Base-by-base conservation (phyloP, 2,888 invertebrate species). In the Eurytoma adleriae region DNA sequence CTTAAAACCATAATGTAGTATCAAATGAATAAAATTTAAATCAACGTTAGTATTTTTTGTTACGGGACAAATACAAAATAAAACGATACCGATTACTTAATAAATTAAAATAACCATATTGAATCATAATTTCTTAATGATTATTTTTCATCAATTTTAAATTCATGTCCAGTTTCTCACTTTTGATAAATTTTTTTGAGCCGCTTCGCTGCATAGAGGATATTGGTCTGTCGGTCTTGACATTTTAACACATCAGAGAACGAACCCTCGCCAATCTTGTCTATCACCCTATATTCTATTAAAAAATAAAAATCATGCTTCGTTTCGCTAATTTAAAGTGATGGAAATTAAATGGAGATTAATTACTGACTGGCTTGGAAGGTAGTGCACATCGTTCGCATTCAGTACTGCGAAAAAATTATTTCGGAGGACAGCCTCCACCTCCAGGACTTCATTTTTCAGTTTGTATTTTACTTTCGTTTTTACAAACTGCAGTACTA, bases 211-310 rank as follows among this genome's bases (percentile, higher is more conserved):
- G 95, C 95, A 87, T 92, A 93, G 70, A 91, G 90, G 50, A 89
- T 86, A 73, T 93, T 93, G 80, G 92, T 93, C 83, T 90, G 88
- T 81, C 92, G 91, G 83, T 94, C 91, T 87, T 93, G 92, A 87
- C 94, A 94, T 92, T 94, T 94, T 82, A 94, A 88, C 48, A 95
- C 95, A 86, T 94, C 94, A 0, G 94, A 94, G 91, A 94, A 95
- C 40, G 94, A 94, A 16, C 94, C 95, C 89, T 94, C 94, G 27
- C 95, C 94, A 86, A 94, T 94, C 91, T 94, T 93, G 79, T 93
- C 91, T 80, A 94, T 87, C 83, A 94, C 91, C 88, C 92, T 92
- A 89, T 94, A 95, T 89, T 93, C 94, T 94, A 14, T 10, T 68
- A 52, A 62, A 54, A 50, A 67, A 71, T 12, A 14, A 72, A 57